Conservation (phyloP, 2,113 vertebrate species). For the Neopipo cinnamomea region DNA sequence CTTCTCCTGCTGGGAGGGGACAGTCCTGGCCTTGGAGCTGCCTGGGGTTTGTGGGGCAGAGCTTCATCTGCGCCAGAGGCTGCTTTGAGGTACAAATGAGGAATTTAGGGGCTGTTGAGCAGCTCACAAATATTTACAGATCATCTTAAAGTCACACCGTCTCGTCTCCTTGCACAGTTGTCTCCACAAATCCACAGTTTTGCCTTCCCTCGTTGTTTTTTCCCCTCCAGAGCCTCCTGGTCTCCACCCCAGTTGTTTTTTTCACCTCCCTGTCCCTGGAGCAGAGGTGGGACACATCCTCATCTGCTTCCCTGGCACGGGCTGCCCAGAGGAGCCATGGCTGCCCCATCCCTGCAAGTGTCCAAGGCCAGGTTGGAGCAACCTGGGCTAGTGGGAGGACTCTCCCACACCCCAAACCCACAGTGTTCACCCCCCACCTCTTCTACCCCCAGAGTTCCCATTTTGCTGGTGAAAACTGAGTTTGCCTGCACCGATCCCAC, state of each 20-base stretch:
- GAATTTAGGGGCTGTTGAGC: neutral
- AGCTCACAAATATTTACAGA: neutral
- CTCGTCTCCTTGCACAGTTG: neutral
- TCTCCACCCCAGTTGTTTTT: neutral
- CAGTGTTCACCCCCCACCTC: neutral
- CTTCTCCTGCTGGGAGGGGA: fast-evolving
- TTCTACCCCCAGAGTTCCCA: neutral
- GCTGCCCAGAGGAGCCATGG: neutral
- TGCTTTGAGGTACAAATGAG: neutral
- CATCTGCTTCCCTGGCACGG: fast-evolving
- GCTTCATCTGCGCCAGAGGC: neutral
- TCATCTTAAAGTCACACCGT: neutral
- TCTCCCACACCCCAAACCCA: neutral
- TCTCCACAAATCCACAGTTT: neutral
- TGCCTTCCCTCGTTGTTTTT: neutral
- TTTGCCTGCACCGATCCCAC: neutral
- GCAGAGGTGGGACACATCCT: neutral
- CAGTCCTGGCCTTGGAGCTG: fast-evolving
- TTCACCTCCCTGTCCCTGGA: neutral
- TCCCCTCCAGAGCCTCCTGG: neutral
- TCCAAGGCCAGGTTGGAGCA: neutral
- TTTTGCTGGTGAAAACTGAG: neutral
- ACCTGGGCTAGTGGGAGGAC: neutral
- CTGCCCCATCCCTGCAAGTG: neutral
- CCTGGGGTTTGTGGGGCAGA: neutral